phyloP scores from a whole-genome alignment of 2,113 vertebrate genomes.

The Pogona vitticeps region DNA sequence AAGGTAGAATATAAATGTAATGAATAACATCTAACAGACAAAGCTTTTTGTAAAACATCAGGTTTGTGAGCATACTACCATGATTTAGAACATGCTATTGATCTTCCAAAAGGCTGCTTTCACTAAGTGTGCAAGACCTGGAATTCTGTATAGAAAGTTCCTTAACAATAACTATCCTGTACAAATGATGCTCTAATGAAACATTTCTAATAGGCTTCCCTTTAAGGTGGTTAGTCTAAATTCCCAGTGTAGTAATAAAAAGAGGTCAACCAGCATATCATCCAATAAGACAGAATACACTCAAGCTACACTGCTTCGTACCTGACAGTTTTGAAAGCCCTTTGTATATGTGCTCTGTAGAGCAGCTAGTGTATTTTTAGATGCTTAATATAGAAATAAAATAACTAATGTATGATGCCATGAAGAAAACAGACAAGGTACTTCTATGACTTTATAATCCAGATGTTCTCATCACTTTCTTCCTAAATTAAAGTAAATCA shows the following conservation, averaged over 20 bases:
- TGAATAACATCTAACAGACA: too few relatives aligned
- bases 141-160: neutral
- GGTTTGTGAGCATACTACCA: neutral
- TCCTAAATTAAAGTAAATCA: too few relatives aligned
- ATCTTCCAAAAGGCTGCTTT: neutral
- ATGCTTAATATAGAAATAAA: neutral
- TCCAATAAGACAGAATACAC: neutral
- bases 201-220: neutral
- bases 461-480: neutral
- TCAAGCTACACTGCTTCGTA: neutral
- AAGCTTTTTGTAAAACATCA: neutral
- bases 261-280: neutral
- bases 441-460: neutral
- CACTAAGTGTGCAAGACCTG: neutral
- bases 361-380: neutral
- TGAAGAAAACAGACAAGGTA: neutral
- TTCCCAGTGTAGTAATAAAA: neutral
- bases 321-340: neutral
- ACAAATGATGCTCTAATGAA: neutral
- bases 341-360: neutral
- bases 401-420: neutral
- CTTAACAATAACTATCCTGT: neutral
- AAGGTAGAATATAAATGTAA: neutral
- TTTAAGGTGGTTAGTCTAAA: neutral
- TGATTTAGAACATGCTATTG: neutral